Conservation (phyloP, 2,888 invertebrate genomes). For the Phoenoteleia sp. region DNA sequence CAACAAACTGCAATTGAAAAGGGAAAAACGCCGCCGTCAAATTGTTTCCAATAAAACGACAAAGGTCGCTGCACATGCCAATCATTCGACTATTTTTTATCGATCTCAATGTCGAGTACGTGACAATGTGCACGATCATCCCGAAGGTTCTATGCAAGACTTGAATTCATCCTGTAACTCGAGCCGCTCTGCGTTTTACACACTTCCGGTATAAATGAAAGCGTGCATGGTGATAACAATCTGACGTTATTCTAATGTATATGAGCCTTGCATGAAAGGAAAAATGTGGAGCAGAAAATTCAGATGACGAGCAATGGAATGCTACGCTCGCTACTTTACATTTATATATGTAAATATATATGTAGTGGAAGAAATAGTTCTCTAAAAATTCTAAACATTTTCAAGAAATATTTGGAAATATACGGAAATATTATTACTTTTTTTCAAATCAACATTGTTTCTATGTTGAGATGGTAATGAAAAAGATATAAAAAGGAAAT, state of each 20-base stretch:
- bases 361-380: too few species aligned
- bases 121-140: background rate
- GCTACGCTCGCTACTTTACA: too few species aligned
- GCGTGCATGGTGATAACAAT: conserved; percentile 35
- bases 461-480: too few species aligned
- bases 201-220: conserved; percentile 53
- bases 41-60: conserved; percentile 31
- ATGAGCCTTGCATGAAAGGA: conserved; percentile 4
- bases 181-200: background rate
- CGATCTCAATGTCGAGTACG: conserved; percentile 10
- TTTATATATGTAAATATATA: too few species aligned
- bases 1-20: conserved; percentile 25
- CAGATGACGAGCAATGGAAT: background rate
- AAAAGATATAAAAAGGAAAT: too few species aligned
- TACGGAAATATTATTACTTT: too few species aligned
- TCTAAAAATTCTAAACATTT: too few species aligned
- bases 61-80: conserved; percentile 26
- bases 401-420: background rate
- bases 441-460: too few species aligned
- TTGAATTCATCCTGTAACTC: background rate
- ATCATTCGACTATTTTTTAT: conserved; percentile 25
- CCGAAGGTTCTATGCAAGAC: background rate
- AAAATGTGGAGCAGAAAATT: conserved; percentile 46
- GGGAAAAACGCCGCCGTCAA: conserved; percentile 12
- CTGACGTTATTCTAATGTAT: conserved; percentile 34